Evolutionary conservation across 2,888 invertebrate species (phyloP).

Genomic region (Eupeodes latifasciatus): DNA sequence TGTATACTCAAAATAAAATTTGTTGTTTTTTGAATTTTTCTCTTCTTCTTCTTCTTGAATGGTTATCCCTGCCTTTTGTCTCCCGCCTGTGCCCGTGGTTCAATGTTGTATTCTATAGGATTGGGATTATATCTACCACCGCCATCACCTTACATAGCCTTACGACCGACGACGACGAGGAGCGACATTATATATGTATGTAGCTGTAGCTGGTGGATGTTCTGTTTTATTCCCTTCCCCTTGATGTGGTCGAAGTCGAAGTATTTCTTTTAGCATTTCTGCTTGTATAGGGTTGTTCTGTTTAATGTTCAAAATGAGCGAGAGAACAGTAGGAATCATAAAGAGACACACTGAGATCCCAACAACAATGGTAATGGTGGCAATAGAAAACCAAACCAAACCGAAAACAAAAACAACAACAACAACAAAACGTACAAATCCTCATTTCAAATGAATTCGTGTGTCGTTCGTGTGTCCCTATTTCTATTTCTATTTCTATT

Average conservation of each 20-base stretch:
- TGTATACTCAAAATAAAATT: conserved; percentile 63
- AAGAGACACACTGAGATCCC: conserved; percentile 55
- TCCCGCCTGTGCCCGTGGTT: conserved; percentile 15
- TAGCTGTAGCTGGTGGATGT: conserved; percentile 1
- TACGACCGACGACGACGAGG: not conserved
- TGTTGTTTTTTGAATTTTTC: conserved; percentile 17
- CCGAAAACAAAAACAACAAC: conserved; percentile 26
- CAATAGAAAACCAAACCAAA: conserved; percentile 38
- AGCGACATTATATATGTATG: not conserved
- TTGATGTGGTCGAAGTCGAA: conserved; percentile 68
- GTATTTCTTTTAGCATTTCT: conserved; percentile 57
- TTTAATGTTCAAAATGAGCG: conserved; percentile 45
- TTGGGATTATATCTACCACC: conserved; percentile 13
- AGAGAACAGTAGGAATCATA: conserved; percentile 64
- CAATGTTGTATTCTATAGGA: conserved; percentile 17
- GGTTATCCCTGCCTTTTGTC: conserved; percentile 55
- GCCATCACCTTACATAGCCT: conserved; percentile 19
- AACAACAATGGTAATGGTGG: not conserved
- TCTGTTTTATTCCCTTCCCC: conserved; percentile 38
- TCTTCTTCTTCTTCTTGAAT: conserved; percentile 46
- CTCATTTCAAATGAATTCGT: conserved; percentile 71
- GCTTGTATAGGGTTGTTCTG: conserved; percentile 51
- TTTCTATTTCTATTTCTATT: conserved; percentile 53
- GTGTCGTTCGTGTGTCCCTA: conserved; percentile 59
- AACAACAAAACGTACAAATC: conserved; percentile 27